Conservation (phyloP, 2,797 vertebrate species). For the Phrynocephalus guinanensis region DNA sequence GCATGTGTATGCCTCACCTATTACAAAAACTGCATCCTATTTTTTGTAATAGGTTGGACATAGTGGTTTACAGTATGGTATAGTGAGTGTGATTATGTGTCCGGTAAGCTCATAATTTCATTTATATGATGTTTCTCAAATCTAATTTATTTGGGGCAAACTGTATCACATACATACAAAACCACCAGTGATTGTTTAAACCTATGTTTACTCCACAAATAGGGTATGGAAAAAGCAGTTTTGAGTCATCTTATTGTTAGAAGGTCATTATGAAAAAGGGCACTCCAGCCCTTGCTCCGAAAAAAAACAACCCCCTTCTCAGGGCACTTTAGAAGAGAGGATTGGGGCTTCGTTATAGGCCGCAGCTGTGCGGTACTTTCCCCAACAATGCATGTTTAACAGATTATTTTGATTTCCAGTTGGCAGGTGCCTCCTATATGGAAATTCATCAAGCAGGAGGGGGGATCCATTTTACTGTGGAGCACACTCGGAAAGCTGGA, state of each 20-base stretch:
- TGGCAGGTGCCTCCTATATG: slow-evolving; percentile 96
- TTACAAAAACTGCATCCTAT: neutral
- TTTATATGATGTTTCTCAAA: no score
- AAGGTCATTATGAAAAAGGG: no score
- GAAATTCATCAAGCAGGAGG: slow-evolving; percentile 94
- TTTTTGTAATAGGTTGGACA: neutral
- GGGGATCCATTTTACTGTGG: slow-evolving; percentile 94
- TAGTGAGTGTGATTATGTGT: no score
- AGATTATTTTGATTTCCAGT: slow-evolving; percentile 72
- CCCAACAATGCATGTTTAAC: neutral
- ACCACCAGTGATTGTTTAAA: no score
- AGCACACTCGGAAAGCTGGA: slow-evolving; percentile 82
- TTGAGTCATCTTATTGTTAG: no score
- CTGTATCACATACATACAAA: no score
- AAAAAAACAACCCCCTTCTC: neutral
- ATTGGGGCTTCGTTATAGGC: neutral
- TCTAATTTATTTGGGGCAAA: no score
- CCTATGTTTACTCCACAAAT: no score
- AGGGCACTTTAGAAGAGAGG: neutral
- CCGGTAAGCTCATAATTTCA: no score
- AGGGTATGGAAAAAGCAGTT: no score
- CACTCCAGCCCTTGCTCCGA: neutral
- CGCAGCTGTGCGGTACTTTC: neutral
- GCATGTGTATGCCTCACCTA: neutral
- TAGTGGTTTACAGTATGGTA: no score